phyloP scores from a whole-genome alignment of 1,140 invertebrate species.

The Sminthurides bifidus region DNA sequence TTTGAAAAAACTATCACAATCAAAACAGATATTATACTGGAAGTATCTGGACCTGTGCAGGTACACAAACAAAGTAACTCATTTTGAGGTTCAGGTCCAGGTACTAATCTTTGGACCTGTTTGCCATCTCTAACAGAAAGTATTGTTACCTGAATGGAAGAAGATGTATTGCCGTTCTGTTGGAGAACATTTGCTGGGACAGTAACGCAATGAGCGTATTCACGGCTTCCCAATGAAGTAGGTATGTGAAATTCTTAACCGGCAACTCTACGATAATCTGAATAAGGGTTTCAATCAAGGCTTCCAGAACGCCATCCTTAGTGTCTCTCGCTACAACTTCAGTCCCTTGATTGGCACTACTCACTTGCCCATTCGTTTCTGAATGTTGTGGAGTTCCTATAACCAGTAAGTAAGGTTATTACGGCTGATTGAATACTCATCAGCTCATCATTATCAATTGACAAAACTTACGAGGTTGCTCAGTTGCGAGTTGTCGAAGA shows the following conservation, averaged over 20 bases:
- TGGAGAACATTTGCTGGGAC: conserved; percentile 73
- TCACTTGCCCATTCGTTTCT: background rate
- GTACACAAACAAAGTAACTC: too few species aligned
- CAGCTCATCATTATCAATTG: too few species aligned
- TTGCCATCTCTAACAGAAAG: too few species aligned
- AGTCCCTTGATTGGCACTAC: background rate
- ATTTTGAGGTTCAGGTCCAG: too few species aligned
- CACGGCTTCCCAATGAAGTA: conserved; percentile 73
- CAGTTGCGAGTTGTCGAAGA: conserved; percentile 51
- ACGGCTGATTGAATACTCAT: too few species aligned
- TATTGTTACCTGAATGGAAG: conserved; percentile 46
- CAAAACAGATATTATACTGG: background rate
- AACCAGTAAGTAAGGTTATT: too few species aligned
- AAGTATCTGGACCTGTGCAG: conserved; percentile 7
- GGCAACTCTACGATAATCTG: conserved; percentile 66
- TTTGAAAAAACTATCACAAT: too few species aligned
- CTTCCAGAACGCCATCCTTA: conserved; percentile 38
- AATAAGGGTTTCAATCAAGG: conserved; percentile 54
- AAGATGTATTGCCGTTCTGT: conserved; percentile 52
- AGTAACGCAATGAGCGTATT: conserved; percentile 74
- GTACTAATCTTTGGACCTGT: too few species aligned
- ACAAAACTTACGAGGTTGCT: conserved; percentile 42
- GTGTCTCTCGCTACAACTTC: background rate
- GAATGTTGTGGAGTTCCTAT: background rate
- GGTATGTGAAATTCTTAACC: conserved; percentile 70